Conservation (phyloP, 2,113 vertebrate species). For the Thryonomys swinderianus region DNA sequence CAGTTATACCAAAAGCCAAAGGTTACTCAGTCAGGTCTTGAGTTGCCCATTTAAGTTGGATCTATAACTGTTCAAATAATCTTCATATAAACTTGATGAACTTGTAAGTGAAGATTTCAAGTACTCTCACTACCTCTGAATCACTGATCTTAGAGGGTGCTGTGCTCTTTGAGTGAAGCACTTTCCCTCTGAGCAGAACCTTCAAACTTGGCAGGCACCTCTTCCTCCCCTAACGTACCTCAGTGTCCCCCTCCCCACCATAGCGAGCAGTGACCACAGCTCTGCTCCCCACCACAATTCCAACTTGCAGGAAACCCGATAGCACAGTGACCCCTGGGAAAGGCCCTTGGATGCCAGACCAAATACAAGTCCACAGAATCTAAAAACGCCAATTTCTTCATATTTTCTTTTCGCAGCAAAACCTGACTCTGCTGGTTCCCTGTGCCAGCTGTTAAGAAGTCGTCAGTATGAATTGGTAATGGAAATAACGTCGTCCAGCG, state of each 20-base stretch:
- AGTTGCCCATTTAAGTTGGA: conserved; percentile 20
- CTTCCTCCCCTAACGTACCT: neutral
- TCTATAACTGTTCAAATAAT: conserved; percentile 48
- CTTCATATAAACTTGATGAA: conserved; percentile 32
- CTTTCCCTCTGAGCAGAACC: neutral
- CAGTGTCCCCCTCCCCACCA: neutral
- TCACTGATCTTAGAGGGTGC: neutral
- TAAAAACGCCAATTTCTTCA: neutral
- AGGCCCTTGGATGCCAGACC: neutral
- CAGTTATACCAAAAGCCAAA: neutral
- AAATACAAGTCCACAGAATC: neutral
- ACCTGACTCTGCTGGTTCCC: neutral
- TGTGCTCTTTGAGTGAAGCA: neutral
- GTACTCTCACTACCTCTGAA: conserved; percentile 25
- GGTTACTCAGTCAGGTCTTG: conserved; percentile 34
- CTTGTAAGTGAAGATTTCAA: conserved; percentile 53
- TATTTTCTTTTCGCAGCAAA: conserved; percentile 5
- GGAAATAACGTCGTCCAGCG: too few relatives aligned
- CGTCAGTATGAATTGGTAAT: neutral
- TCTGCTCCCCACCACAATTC: neutral
- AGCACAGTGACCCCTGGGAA: neutral
- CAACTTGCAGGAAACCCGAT: neutral
- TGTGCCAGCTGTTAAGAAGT: neutral
- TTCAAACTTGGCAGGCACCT: neutral
- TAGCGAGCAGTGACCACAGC: neutral